phyloP scores from a whole-genome alignment of 2,113 vertebrate genomes.

The Macrotus californicus region DNA sequence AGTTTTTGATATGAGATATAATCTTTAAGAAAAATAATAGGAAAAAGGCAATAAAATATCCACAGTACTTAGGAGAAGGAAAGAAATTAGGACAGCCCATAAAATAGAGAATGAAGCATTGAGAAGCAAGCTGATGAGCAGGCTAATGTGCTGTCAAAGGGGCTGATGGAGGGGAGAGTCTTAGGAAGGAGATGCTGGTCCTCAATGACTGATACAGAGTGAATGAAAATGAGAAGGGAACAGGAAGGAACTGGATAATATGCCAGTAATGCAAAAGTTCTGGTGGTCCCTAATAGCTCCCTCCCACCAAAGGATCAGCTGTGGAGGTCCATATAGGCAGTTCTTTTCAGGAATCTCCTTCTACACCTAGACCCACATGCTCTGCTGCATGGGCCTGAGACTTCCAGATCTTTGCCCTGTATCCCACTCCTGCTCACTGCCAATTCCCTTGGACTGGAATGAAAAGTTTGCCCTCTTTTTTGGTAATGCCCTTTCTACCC shows the following conservation, averaged over 20 bases:
- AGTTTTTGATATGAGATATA: neutral
- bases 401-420: neutral
- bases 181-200: neutral
- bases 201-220: neutral
- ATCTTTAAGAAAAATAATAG: neutral
- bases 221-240: neutral
- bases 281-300: fast-evolving
- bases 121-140: neutral
- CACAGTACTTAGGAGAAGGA: neutral
- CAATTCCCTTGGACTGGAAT: neutral
- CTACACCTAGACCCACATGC: too few species aligned
- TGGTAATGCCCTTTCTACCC: neutral
- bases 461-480: neutral
- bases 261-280: neutral
- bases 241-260: neutral
- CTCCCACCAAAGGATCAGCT: neutral
- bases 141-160: too few species aligned
- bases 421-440: neutral
- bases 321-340: neutral
- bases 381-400: neutral
- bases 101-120: neutral
- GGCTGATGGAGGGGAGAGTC: neutral
- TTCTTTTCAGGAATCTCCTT: neutral
- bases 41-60: neutral
- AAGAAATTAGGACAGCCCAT: neutral